phyloP scores from a whole-genome alignment of 2,888 invertebrate species.

The Taphrorychus bicolor region DNA sequence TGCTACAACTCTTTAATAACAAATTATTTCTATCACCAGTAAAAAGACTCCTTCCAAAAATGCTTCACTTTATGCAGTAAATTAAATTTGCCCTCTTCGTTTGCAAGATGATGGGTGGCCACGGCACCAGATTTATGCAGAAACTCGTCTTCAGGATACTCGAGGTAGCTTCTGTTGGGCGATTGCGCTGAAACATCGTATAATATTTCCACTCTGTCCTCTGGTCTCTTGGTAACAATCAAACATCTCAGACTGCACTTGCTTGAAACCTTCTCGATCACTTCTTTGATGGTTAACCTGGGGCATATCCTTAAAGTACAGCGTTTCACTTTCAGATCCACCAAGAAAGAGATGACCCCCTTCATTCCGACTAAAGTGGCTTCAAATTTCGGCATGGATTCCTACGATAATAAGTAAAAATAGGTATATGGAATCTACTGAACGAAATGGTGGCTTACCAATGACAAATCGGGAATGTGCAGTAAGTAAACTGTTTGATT shows the following conservation, averaged over 20 bases:
- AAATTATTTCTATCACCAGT: too few species aligned
- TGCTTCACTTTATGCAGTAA: constrained; percentile 45
- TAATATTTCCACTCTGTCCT: constrained; percentile 43
- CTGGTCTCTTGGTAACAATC: constrained; percentile 44
- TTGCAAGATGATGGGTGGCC: neutral
- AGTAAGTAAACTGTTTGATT: constrained; percentile 28
- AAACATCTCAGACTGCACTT: constrained; percentile 43
- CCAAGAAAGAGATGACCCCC: constrained; percentile 51
- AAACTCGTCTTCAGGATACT: constrained; percentile 43
- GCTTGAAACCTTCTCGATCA: constrained; percentile 44
- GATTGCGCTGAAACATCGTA: constrained; percentile 34
- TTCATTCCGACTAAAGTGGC: constrained; percentile 45
- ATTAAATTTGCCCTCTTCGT: constrained; percentile 30
- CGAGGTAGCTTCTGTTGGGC: constrained; percentile 37
- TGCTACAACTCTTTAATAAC: too few species aligned
- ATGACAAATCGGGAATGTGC: constrained; percentile 4
- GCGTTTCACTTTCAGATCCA: constrained; percentile 46
- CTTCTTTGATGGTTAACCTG: constrained; percentile 43
- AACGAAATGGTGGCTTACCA: neutral
- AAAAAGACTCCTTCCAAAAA: constrained; percentile 51
- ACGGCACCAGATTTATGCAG: constrained; percentile 24
- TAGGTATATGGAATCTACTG: neutral
- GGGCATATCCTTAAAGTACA: constrained; percentile 48
- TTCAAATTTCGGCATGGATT: constrained; percentile 43
- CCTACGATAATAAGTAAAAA: constrained; percentile 37